Evolutionary conservation across 2,113 vertebrate species (phyloP).

Genomic region (Archilochus colubris): DNA sequence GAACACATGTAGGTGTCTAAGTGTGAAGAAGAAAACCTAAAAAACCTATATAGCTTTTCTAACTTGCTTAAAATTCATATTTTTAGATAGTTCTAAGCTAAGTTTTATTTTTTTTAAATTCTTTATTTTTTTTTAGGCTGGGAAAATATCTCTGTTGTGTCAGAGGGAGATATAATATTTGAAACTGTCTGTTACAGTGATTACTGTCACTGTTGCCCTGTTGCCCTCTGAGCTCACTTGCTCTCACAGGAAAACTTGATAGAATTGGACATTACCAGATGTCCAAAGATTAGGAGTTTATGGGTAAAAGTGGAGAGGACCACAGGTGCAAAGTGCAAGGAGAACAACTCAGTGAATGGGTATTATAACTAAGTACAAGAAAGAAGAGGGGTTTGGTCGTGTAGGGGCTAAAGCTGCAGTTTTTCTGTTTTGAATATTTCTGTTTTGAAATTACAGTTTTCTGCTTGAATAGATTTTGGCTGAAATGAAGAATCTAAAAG

Average conservation of each 20-base stretch:
- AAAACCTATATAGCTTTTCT: background rate
- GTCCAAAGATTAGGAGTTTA: background rate
- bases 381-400: background rate
- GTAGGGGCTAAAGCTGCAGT: background rate
- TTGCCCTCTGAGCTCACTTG: background rate
- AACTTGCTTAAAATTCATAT: background rate
- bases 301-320: background rate
- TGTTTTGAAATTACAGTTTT: background rate
- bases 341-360: background rate
- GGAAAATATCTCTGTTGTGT: background rate
- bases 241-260: background rate
- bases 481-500: background rate
- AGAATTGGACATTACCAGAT: background rate
- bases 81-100: background rate
- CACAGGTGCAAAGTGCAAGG: background rate
- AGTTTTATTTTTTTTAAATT: background rate
- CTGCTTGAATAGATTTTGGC: background rate
- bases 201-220: background rate
- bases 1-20: background rate
- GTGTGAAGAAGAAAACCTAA: background rate
- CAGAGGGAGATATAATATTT: background rate
- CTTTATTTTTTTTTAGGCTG: background rate
- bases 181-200: slow-evolving; percentile 2
- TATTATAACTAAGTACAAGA: background rate
- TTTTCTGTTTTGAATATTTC: background rate